A percentile compares a stretch with the other conserved stretches of the same genome.
Conservation (phyloP, 2,113 vertebrate species). For the Cebus imitator region DNA sequence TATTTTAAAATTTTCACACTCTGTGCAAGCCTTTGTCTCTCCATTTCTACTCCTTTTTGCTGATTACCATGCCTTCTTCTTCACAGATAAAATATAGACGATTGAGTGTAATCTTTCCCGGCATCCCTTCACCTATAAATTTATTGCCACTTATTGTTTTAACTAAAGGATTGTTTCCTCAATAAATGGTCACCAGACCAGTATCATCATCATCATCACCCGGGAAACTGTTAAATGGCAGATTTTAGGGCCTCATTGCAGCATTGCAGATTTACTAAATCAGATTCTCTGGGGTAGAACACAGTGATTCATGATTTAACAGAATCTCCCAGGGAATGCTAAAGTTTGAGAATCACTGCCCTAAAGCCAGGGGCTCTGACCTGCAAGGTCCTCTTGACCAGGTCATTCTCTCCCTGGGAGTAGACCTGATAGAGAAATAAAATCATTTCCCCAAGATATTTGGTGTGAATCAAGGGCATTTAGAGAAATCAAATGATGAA, state of each 20-base stretch:
- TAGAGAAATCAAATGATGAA: not conserved
- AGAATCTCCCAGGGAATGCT: not conserved
- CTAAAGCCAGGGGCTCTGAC: not conserved
- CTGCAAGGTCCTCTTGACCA: too few relatives aligned
- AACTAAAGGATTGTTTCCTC: not conserved
- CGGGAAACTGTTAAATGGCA: not conserved
- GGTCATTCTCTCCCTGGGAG: not conserved
- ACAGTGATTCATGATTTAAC: accelerated
- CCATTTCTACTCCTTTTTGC: not conserved
- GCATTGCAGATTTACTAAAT: accelerated
- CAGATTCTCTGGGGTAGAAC: not conserved
- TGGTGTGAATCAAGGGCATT: not conserved
- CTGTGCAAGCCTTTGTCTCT: not conserved
- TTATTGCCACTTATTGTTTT: not conserved
- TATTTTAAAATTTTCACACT: not conserved
- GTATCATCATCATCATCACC: not conserved
- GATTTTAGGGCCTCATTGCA: not conserved
- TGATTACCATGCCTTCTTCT: not conserved
- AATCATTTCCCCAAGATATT: not conserved
- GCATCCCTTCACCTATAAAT: not conserved
- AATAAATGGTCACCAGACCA: not conserved
- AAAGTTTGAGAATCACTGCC: not conserved
- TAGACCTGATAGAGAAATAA: not conserved
- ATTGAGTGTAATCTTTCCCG: not conserved
- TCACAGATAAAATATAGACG: not conserved